Evolutionary conservation across 2,797 vertebrate genomes (phyloP).

Genomic region (Galaxias olidus): DNA sequence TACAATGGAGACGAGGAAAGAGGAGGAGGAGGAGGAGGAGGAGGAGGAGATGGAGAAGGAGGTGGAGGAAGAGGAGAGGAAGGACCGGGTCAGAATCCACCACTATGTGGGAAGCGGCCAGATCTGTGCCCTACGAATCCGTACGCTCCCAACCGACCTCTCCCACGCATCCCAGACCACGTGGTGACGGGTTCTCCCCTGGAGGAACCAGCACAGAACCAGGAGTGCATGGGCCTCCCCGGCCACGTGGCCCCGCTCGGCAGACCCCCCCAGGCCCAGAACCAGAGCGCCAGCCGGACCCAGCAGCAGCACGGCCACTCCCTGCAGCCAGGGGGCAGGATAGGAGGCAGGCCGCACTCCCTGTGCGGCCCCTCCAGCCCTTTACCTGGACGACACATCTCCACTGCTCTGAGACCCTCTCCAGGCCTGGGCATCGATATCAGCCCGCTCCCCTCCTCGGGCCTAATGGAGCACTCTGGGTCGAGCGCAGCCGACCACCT

Average conservation of each 20-base stretch:
- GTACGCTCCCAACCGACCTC: constrained; percentile 75
- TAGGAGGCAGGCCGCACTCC: constrained; percentile 68
- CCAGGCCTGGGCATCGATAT: constrained; percentile 69
- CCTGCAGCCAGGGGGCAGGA: constrained; percentile 73
- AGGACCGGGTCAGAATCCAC: constrained; percentile 2
- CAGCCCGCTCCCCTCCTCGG: constrained; percentile 38
- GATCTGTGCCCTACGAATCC: constrained; percentile 75
- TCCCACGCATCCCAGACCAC: constrained; percentile 82
- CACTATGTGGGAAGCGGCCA: constrained; percentile 59
- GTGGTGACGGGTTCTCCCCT: constrained; percentile 60
- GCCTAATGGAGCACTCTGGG: constrained; percentile 50
- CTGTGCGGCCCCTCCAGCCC: constrained; percentile 86
- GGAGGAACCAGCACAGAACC: constrained; percentile 55
- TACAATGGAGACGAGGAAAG: constrained; percentile 52
- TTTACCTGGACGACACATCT: constrained; percentile 74
- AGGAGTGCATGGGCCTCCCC: background rate
- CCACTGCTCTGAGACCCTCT: constrained; percentile 67
- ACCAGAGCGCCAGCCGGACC: constrained; percentile 79
- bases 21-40: constrained; percentile 66
- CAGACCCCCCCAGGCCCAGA: constrained; percentile 60
- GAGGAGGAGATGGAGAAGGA: constrained; percentile 63
- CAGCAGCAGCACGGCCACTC: constrained; percentile 85
- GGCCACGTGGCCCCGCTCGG: constrained; percentile 61
- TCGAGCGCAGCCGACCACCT: constrained; percentile 66
- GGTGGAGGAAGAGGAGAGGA: constrained; percentile 63